Evolutionary conservation across 2,113 vertebrate genomes (phyloP), one percentile per base, ranked within the genome.

Genomic region (Poeciliopsis prolifica): DNA sequence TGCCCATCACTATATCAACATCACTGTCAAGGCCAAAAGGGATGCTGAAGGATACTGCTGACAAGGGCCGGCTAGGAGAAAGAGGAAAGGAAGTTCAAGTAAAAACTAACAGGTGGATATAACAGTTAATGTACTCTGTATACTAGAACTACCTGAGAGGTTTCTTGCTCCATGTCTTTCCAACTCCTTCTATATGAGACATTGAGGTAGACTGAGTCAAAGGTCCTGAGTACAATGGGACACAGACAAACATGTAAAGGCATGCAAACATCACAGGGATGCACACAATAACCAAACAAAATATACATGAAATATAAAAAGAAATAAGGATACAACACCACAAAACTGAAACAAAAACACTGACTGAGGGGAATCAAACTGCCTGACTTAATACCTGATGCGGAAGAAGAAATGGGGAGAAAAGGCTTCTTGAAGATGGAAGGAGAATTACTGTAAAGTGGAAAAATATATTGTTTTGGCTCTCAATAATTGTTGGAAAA

Each of bases 21-120:
- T 98, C 97, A 75, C 97, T 98, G 93, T 98, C 97, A 91, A 98
- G 89, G 83, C 97, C 96, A 87, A 98, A 98, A 72, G 97, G 97
- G 80, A 97, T 98, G 93, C 97, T 98, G 92, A 98, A 98, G 33
- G 97, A 98, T 37, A 97, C 95, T 0, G 95, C 96, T 74, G 97
- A 97, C 79, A 97, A 87, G 4, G 97, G 96, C 31, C 95, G 95
- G 87, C 96, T 97, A 42, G 61, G 30, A 67, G 70, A 7, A 72
- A 26, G 17, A 11, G 0, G 44, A 31, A 69, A 8, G 42, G 13
- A 0, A 83, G 76, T 61, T 64, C 75, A 30, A 75, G 37, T 66
- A 72, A n/a, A 77, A 44, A 33, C 15, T 29, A 72, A 29, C 58
- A 3, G 35, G 1, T 44, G 37, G 54, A 65, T 35, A 42, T 62